Conservation (phyloP, 2,797 vertebrate genomes). For the Crenuchus spilurus region DNA sequence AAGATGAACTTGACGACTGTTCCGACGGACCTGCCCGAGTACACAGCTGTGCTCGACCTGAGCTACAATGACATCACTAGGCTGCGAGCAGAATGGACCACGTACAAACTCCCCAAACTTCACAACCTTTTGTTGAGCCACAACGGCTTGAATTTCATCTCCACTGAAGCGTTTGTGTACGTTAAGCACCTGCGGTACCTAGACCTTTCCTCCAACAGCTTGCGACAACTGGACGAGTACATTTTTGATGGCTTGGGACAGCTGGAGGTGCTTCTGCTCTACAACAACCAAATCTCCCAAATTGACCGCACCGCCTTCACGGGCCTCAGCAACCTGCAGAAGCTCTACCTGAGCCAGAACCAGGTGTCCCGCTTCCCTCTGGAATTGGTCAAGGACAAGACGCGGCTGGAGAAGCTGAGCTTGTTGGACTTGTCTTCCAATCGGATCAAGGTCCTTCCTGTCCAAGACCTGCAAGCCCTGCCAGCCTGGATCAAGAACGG, state of each 20-base stretch:
- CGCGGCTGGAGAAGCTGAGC: conserved; percentile 81
- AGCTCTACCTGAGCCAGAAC: conserved; percentile 95
- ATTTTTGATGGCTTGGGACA: conserved; percentile 87
- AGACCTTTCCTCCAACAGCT: conserved; percentile 91
- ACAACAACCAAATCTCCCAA: conserved; percentile 88
- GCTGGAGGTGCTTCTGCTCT: conserved; percentile 91
- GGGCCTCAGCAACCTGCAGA: conserved; percentile 84
- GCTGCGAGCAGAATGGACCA: conserved; percentile 88
- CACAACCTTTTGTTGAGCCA: conserved; percentile 91
- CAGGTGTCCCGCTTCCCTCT: conserved; percentile 88
- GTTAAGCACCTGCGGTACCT: conserved; percentile 88
- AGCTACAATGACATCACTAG: conserved; percentile 88
- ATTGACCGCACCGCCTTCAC: conserved; percentile 90
- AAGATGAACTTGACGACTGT: conserved; percentile 84
- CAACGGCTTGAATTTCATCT: conserved; percentile 90
- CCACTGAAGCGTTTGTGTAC: conserved; percentile 87
- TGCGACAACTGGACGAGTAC: conserved; percentile 85
- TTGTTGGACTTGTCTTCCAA: conserved; percentile 94
- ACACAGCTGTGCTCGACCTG: conserved; percentile 88
- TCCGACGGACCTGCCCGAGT: conserved; percentile 82
- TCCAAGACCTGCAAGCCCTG: conserved; percentile 82
- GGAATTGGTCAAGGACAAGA: conserved; percentile 88
- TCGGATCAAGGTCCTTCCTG: conserved; percentile 83
- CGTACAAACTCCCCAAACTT: conserved; percentile 82
- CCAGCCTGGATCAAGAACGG: conserved; percentile 92